phyloP scores from a whole-genome alignment of 2,888 invertebrate species.

The Trichogramma evanescens region DNA sequence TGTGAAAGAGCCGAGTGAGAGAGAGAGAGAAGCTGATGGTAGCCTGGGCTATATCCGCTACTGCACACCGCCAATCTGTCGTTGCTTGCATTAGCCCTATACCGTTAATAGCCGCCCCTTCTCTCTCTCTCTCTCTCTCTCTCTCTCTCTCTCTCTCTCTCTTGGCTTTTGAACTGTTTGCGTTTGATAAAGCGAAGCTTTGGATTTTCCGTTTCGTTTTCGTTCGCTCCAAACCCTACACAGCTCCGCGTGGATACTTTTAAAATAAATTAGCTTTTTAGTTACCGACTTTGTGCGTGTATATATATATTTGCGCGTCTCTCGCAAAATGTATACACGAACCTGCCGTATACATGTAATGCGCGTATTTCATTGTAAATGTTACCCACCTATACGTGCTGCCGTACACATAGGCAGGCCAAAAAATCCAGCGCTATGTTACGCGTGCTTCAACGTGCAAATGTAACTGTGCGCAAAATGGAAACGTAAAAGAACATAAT shows the following conservation, averaged over 20 bases:
- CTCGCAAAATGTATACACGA: too few species aligned
- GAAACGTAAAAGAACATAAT: too few species aligned
- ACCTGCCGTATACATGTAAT: too few species aligned
- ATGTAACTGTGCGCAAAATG: too few species aligned
- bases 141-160: constrained; percentile 22
- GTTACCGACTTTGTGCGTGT: constrained; percentile 35
- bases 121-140: constrained; percentile 23
- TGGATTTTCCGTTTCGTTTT: constrained; percentile 20
- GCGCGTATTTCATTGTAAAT: too few species aligned
- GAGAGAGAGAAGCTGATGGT: not conserved
- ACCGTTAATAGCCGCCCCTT: not conserved
- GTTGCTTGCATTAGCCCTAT: constrained; percentile 44
- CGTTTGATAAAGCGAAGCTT: constrained; percentile 35
- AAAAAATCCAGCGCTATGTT: constrained; percentile 34
- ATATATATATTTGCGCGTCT: too few species aligned
- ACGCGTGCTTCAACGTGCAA: too few species aligned
- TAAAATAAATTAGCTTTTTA: constrained; percentile 49
- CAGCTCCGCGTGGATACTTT: constrained; percentile 36
- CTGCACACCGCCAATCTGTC: constrained; percentile 39
- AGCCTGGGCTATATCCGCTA: not conserved
- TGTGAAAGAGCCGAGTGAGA: constrained; percentile 7
- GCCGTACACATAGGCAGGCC: constrained; percentile 6
- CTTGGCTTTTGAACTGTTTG: constrained; percentile 37
- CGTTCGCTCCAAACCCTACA: constrained; percentile 13
- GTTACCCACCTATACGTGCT: too few species aligned